phyloP scores from a whole-genome alignment of 2,113 vertebrate species.

The Cisticola juncidis region DNA sequence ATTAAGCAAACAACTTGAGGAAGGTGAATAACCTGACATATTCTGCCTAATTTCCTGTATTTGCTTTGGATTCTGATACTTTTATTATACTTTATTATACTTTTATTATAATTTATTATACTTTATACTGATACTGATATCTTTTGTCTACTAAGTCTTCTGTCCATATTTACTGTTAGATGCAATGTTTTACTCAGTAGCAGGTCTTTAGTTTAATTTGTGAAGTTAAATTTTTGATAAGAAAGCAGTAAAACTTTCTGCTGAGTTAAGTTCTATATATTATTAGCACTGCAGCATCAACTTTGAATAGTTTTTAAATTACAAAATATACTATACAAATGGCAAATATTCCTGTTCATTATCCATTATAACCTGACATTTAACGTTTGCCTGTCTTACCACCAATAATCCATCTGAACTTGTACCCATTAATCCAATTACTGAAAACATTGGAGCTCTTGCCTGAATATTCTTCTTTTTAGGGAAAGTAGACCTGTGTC shows the following conservation, averaged over 20 bases:
- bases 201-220: not conserved
- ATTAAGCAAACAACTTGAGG: not conserved
- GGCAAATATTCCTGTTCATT: not conserved
- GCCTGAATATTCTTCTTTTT: conserved; percentile 24
- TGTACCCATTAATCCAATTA: conserved; percentile 38
- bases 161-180: not conserved
- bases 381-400: conserved; percentile 54
- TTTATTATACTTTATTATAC: not conserved
- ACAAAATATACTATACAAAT: conserved; percentile 41
- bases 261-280: not conserved
- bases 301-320: conserved; percentile 52
- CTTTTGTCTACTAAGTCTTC: not conserved
- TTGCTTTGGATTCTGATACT: not conserved
- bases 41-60: not conserved
- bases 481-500: conserved; percentile 25
- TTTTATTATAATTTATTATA: too few relatives aligned
- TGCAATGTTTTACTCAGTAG: conserved; percentile 2
- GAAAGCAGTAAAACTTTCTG: conserved; percentile 1
- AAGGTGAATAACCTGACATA: not conserved
- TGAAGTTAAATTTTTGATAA: conserved; percentile 14
- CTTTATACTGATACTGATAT: too few relatives aligned
- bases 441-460: conserved; percentile 22
- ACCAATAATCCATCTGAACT: conserved; percentile 58
- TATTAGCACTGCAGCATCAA: conserved; percentile 30
- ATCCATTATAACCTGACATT: conserved; percentile 68